These are phyloP conservation scores for Cinclus cinclus DNA, from an alignment of 2,113 vertebrate species.

Conservation along the genomic window DNA sequence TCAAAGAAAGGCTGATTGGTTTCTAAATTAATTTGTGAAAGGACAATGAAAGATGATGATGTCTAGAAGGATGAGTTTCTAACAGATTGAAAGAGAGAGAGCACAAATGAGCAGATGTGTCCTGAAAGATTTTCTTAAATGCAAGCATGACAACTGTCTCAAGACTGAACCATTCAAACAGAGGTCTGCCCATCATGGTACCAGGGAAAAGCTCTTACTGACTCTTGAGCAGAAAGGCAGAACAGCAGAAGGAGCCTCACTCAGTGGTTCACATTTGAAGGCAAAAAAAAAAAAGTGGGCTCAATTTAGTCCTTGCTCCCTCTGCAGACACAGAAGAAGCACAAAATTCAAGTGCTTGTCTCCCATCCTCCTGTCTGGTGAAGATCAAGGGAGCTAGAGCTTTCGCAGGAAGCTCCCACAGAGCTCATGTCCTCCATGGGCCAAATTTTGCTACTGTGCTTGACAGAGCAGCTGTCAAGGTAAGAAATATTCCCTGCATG, in stretches of 20 bases:
- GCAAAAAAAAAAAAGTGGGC: neutral
- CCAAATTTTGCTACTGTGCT: neutral
- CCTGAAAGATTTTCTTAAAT: neutral
- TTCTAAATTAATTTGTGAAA: constrained; percentile 31
- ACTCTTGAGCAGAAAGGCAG: neutral
- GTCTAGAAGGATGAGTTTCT: neutral
- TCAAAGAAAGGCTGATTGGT: neutral
- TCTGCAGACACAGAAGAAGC: neutral
- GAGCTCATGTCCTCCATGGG: neutral
- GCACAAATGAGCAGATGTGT: neutral
- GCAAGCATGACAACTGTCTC: neutral
- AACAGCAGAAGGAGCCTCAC: neutral
- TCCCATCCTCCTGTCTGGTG: neutral
- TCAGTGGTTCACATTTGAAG: neutral
- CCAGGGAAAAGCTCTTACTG: neutral
- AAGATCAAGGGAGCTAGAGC: accelerated
- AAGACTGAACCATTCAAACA: neutral
- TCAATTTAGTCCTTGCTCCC: neutral
- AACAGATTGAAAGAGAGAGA: neutral
- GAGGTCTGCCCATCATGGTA: neutral
- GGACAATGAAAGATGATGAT: neutral
- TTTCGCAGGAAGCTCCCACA: neutral
- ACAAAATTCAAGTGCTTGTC: neutral
- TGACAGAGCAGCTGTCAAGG: neutral
- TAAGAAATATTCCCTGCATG: neutral